Evolutionary conservation across 2,888 invertebrate species (phyloP).

Genomic region (Rhaphigaster nebulosa): DNA sequence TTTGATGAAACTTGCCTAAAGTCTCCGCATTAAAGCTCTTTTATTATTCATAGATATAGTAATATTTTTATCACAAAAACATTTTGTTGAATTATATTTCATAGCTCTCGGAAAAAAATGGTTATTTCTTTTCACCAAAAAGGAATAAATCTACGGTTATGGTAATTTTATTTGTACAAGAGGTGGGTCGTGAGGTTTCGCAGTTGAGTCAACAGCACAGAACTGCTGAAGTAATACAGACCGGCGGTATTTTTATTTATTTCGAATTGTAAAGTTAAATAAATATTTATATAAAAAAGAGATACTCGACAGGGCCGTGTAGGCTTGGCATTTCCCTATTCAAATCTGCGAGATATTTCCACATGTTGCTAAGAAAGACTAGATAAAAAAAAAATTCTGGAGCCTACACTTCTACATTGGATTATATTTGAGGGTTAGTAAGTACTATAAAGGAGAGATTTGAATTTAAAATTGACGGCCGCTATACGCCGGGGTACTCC

Average conservation of each 20-base stretch:
- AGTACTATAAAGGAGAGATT: slow-evolving; percentile 40
- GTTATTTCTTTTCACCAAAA: neutral
- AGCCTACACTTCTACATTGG: slow-evolving; percentile 17
- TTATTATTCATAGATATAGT: too few relatives aligned
- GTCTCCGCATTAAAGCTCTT: too few relatives aligned
- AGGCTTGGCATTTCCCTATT: slow-evolving; percentile 42
- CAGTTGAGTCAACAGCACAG: neutral
- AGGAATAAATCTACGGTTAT: neutral
- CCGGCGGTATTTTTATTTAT: neutral
- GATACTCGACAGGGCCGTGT: neutral
- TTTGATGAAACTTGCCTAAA: too few relatives aligned
- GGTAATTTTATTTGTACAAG: neutral
- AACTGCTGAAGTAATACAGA: neutral
- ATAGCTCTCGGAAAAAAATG: too few relatives aligned
- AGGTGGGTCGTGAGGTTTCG: neutral
- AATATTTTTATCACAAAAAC: too few relatives aligned
- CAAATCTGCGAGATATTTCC: slow-evolving; percentile 10
- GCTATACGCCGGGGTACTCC: neutral
- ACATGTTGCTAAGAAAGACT: slow-evolving; percentile 20
- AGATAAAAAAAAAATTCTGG: slow-evolving; percentile 17
- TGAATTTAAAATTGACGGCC: slow-evolving; percentile 14
- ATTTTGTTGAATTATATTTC: too few relatives aligned
- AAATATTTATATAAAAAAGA: slow-evolving; percentile 42
- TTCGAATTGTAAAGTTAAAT: slow-evolving; percentile 15
- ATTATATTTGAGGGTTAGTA: slow-evolving; percentile 48